A percentile compares a stretch with the other conserved stretches of the same genome.
These are phyloP conservation scores for Chlorops oryzae DNA, from an alignment of 1,140 invertebrate genomes.

Conservation along the genomic window DNA sequence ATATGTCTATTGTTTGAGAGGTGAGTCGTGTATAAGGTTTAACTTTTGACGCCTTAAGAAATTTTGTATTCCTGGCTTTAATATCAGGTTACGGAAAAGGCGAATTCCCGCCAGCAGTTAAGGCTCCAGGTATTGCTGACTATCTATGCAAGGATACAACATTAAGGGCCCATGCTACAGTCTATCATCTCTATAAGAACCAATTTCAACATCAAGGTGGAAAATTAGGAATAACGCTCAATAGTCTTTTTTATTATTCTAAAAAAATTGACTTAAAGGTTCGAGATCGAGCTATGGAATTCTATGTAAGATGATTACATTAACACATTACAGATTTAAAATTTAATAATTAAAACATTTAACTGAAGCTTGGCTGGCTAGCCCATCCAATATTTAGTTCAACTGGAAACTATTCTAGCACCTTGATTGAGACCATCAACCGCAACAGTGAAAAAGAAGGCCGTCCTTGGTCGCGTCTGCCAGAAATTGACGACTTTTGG, in stretches of 20 bases:
- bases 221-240: constrained; percentile 51
- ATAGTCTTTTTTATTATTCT: constrained; percentile 51
- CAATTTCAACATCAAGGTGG: constrained; percentile 39
- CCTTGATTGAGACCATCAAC: constrained; percentile 54
- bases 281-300: constrained; percentile 51
- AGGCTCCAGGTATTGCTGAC: constrained; percentile 45
- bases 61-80: too few relatives aligned
- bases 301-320: constrained; percentile 45
- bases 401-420: constrained; percentile 57
- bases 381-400: constrained; percentile 56
- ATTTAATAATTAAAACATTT: too few relatives aligned
- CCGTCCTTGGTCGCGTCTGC: constrained; percentile 51
- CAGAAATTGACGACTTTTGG: constrained; percentile 49
- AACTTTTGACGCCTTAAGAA: too few relatives aligned
- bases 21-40: too few relatives aligned
- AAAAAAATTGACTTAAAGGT: constrained; percentile 40
- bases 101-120: constrained; percentile 43
- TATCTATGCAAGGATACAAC: constrained; percentile 53
- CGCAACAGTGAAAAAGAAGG: constrained; percentile 53
- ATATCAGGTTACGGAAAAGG: constrained; percentile 41
- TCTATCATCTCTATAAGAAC: constrained; percentile 48
- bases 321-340: background rate
- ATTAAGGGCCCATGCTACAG: constrained; percentile 53
- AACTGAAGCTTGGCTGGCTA: constrained; percentile 56
- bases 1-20: constrained; percentile 43